A percentile compares a stretch with the other conserved stretches of the same genome.
These are phyloP conservation scores for Kryptopterus vitreolus DNA, from an alignment of 2,797 vertebrate species.

Conservation along the genomic window DNA sequence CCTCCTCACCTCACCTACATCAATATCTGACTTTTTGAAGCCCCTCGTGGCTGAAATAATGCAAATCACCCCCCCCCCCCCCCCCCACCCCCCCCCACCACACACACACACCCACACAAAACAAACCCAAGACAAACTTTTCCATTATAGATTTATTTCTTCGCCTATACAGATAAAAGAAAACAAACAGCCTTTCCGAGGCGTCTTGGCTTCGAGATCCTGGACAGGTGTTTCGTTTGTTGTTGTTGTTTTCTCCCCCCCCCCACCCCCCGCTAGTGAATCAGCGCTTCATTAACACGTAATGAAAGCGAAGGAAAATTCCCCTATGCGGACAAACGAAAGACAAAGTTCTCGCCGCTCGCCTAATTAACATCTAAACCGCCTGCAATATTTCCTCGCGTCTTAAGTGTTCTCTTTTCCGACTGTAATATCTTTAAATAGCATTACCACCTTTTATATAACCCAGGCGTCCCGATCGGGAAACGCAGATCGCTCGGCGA, in stretches of 20 bases:
- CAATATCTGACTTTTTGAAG: too few relatives aligned
- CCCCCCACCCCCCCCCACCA: too few relatives aligned
- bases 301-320: background rate
- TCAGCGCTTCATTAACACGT: background rate
- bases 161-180: background rate
- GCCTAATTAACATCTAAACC: conserved; percentile 42
- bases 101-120: too few relatives aligned
- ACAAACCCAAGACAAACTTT: too few relatives aligned
- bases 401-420: conserved; percentile 44
- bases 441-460: conserved; percentile 55
- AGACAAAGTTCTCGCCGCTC: background rate
- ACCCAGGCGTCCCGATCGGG: conserved; percentile 28
- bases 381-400: conserved; percentile 35
- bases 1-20: too few relatives aligned
- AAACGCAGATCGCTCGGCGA: conserved; percentile 43
- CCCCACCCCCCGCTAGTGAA: too few relatives aligned
- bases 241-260: too few relatives aligned
- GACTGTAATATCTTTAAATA: conserved; percentile 49
- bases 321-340: background rate
- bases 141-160: background rate
- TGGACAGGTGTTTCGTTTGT: background rate
- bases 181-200: background rate
- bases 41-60: too few relatives aligned
- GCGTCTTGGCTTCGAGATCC: background rate
- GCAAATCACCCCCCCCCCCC: too few relatives aligned